These are phyloP conservation scores for Lathronympha strigana DNA, from an alignment of 2,888 invertebrate genomes.

Conservation along the genomic window DNA sequence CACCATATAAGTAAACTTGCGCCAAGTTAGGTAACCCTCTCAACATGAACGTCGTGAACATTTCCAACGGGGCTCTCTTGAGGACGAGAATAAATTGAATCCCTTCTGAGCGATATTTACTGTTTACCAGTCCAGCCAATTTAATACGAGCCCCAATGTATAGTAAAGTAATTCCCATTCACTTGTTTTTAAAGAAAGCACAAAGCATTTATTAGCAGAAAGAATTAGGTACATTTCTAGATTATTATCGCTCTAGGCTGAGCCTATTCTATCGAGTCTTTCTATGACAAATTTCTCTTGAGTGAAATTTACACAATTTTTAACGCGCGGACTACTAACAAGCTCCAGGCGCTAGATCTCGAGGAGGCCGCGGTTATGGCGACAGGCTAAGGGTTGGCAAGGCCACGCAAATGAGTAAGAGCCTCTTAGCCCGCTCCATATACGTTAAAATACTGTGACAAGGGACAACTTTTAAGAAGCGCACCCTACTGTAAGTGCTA, in stretches of 20 bases:
- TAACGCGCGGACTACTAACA: conserved; percentile 38
- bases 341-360: conserved; percentile 40
- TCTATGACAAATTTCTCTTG: too few relatives aligned
- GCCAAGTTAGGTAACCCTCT: conserved; percentile 9
- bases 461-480: conserved; percentile 29
- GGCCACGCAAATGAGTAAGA: conserved; percentile 48
- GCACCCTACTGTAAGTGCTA: conserved; percentile 10
- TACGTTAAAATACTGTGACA: conserved; percentile 56
- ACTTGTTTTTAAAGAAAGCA: too few relatives aligned
- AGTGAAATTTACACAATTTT: conserved; percentile 37
- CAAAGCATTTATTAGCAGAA: too few relatives aligned
- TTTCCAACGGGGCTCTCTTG: too few relatives aligned
- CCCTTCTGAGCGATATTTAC: too few relatives aligned
- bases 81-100: too few relatives aligned
- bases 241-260: too few relatives aligned
- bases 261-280: too few relatives aligned
- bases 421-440: conserved; percentile 62
- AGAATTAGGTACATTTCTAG: too few relatives aligned
- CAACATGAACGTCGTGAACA: conserved; percentile 8
- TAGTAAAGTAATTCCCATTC: too few relatives aligned
- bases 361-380: conserved; percentile 48
- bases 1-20: conserved; percentile 43
- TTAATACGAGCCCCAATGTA: too few relatives aligned
- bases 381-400: conserved; percentile 49
- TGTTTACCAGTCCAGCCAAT: too few relatives aligned